Evolutionary conservation across 2,888 invertebrate species (phyloP).

Genomic region (Piscicola geometra): DNA sequence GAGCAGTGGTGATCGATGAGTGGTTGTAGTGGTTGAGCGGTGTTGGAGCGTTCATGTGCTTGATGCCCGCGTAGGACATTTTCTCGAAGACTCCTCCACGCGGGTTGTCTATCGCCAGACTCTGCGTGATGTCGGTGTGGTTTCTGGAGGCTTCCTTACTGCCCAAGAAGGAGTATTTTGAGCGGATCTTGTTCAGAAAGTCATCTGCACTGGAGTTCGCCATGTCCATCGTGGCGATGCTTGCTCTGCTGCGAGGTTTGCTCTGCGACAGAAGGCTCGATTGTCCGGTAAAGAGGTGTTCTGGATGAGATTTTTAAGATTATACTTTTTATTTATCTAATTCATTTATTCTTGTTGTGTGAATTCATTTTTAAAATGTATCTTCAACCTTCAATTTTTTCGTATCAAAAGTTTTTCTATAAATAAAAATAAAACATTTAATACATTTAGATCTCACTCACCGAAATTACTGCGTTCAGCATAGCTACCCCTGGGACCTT

Average conservation of each 20-base stretch:
- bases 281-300: not conserved
- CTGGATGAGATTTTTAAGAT: too few relatives aligned
- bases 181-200: conserved; percentile 34
- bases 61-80: conserved; percentile 17
- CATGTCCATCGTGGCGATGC: conserved; percentile 33
- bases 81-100: not conserved
- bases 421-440: too few relatives aligned
- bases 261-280: not conserved
- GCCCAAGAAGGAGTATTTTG: conserved; percentile 33
- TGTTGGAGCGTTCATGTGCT: not conserved
- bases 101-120: not conserved
- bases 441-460: too few relatives aligned
- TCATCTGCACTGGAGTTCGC: conserved; percentile 26
- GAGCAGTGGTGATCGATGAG: too few relatives aligned
- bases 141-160: not conserved
- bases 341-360: too few relatives aligned
- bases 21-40: not conserved
- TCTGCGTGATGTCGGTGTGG: conserved; percentile 1
- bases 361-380: too few relatives aligned
- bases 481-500: not conserved
- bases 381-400: too few relatives aligned
- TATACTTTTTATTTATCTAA: too few relatives aligned
- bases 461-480: conserved; percentile 28
- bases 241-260: conserved; percentile 31
- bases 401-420: too few relatives aligned